Evolutionary conservation across 2,113 vertebrate genomes (phyloP).

Genomic region (Megaleporinus macrocephalus): DNA sequence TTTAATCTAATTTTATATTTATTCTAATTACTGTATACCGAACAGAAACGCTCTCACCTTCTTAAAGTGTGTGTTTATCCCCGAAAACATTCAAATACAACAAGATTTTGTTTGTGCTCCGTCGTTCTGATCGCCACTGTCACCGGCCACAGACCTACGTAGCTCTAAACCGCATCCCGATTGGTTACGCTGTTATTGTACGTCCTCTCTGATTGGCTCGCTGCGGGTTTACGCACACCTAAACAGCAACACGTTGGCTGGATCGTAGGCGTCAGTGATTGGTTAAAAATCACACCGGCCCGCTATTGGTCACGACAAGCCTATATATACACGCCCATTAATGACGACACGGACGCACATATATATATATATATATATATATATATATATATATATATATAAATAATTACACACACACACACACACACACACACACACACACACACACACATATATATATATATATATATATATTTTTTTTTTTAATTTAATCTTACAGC

Average conservation of each 20-base stretch:
- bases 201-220: constrained; percentile 18
- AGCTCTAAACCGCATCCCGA: background rate
- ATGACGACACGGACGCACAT: too few relatives aligned
- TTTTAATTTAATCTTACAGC: too few relatives aligned
- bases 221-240: background rate
- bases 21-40: background rate
- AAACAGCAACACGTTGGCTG: constrained; percentile 10
- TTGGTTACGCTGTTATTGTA: constrained; percentile 15
- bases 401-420: too few relatives aligned
- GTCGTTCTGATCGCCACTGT: background rate
- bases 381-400: too few relatives aligned
- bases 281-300: background rate
- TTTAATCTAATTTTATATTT: background rate
- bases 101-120: background rate
- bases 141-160: background rate
- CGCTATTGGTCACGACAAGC: background rate
- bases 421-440: too few relatives aligned
- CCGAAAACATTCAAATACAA: background rate
- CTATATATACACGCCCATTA: background rate
- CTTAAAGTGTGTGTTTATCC: background rate
- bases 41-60: background rate
- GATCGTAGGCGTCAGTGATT: constrained; percentile 35
- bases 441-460: too few relatives aligned
- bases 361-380: too few relatives aligned
- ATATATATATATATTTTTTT: too few relatives aligned